Conservation (phyloP, 2,888 invertebrate genomes). For the Microctonus brassicae region DNA sequence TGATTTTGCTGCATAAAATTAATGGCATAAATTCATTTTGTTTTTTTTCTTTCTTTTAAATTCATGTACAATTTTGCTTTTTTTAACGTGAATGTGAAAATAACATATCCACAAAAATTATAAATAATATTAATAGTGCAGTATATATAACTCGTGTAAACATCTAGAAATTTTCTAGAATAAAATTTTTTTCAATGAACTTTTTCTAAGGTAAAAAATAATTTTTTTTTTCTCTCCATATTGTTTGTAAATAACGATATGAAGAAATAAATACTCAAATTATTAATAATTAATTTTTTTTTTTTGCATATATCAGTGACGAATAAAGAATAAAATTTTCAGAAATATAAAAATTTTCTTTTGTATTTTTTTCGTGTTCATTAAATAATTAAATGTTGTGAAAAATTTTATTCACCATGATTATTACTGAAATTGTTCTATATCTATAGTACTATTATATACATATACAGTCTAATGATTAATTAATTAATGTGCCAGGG, state of each 20-base stretch:
- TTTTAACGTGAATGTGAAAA: neutral
- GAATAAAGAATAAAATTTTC: neutral
- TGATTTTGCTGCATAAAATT: neutral
- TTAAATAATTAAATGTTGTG: neutral
- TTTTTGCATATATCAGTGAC: neutral
- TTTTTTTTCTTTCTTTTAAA: neutral
- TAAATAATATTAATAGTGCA: neutral
- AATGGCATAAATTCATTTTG: neutral
- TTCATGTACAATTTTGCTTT: neutral
- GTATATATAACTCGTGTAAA: neutral
- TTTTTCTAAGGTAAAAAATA: neutral
- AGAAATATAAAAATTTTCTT: neutral
- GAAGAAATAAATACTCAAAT: neutral
- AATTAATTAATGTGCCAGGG: constrained; percentile 7
- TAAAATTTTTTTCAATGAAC: neutral
- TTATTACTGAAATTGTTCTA: neutral
- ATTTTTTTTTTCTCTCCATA: neutral
- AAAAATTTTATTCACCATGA: neutral
- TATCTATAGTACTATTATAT: neutral
- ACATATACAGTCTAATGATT: constrained; percentile 32
- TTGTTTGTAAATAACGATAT: neutral
- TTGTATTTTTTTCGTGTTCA: neutral
- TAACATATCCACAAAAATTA: neutral
- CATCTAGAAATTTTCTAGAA: no score
- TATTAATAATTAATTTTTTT: neutral